A percentile compares a stretch with the other conserved stretches of the same genome.
These are phyloP conservation scores for Mycalesis mineus DNA, from an alignment of 2,888 invertebrate genomes.

Conservation along the genomic window DNA sequence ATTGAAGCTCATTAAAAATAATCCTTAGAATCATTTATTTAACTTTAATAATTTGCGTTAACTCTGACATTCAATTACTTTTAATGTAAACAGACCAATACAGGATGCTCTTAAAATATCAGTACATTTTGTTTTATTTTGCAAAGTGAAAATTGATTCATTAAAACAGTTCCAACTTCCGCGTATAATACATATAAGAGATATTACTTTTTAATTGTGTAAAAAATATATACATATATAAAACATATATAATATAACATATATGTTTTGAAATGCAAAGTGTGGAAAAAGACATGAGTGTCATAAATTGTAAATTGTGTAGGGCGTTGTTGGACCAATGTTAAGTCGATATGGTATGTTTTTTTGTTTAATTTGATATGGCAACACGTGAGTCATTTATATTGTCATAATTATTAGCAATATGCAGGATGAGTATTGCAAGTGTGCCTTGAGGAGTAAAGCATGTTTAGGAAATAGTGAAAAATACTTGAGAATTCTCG, in stretches of 20 bases:
- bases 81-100: too few species aligned
- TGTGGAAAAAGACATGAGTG: conserved; percentile 54
- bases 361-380: background rate
- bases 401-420: too few species aligned
- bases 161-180: background rate
- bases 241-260: background rate
- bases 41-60: too few species aligned
- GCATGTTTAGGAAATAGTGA: too few species aligned
- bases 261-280: conserved; percentile 25
- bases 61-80: too few species aligned
- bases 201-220: conserved; percentile 10
- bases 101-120: too few species aligned
- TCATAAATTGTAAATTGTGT: conserved; percentile 44
- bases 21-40: too few species aligned
- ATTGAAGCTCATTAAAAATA: too few species aligned
- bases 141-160: background rate
- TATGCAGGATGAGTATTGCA: too few species aligned
- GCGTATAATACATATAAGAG: background rate
- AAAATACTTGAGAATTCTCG: background rate
- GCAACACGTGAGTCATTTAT: background rate
- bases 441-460: background rate
- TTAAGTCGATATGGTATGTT: conserved; percentile 18
- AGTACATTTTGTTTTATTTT: too few species aligned
- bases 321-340: conserved; percentile 59
- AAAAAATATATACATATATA: background rate